These are phyloP conservation scores for Hystrix cristata DNA, from an alignment of 2,113 vertebrate species.

Conservation along the genomic window DNA sequence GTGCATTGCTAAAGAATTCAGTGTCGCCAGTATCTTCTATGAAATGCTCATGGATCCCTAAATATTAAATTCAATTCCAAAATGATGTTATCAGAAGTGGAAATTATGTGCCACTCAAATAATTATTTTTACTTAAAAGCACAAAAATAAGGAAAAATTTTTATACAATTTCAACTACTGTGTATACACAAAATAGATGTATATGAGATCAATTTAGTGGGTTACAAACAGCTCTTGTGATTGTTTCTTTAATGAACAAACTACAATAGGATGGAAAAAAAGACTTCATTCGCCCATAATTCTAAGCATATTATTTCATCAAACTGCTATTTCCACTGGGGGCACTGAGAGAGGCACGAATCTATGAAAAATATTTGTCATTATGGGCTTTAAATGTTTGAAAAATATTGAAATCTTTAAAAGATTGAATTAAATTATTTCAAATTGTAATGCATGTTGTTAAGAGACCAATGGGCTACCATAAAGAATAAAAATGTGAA, in stretches of 20 bases:
- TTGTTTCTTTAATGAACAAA: not conserved
- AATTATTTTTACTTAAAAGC: constrained; percentile 52
- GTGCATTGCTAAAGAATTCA: not conserved
- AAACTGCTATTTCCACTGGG: not conserved
- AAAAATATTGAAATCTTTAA: not conserved
- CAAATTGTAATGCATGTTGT: not conserved
- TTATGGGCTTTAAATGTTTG: not conserved
- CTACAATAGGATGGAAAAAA: not conserved
- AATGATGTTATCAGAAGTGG: constrained; percentile 43
- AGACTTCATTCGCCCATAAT: not conserved
- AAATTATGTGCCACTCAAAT: not conserved
- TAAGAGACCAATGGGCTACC: not conserved
- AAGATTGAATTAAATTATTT: not conserved
- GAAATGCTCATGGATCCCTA: not conserved
- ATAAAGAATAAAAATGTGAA: not conserved
- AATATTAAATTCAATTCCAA: not conserved
- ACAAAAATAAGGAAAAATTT: constrained; percentile 15
- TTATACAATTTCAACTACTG: too few relatives aligned
- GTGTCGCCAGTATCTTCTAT: not conserved
- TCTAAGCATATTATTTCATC: not conserved
- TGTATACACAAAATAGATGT: too few relatives aligned
- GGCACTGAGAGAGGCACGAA: not conserved
- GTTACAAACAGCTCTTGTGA: not conserved
- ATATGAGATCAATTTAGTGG: not conserved
- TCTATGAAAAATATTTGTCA: not conserved